These are phyloP conservation scores for Eupithecia dodoneata DNA, from an alignment of 2,888 invertebrate genomes.

Conservation along the genomic window DNA sequence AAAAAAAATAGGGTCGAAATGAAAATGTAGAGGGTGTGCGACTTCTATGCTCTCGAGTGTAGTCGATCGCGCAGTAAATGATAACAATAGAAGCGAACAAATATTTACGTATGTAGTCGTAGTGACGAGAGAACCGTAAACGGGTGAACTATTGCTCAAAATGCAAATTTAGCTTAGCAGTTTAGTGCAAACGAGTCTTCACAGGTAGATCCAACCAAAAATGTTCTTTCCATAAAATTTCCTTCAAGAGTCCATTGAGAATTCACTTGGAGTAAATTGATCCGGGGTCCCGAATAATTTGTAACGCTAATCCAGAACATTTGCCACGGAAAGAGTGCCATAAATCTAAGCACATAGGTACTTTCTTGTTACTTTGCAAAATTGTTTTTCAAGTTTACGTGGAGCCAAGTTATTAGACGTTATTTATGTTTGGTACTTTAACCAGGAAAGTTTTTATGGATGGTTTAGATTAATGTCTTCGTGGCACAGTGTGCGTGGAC, in stretches of 20 bases:
- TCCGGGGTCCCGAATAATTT: slow-evolving; percentile 37
- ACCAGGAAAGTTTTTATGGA: slow-evolving; percentile 17
- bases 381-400: slow-evolving; percentile 14
- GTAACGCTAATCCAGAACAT: slow-evolving; percentile 39
- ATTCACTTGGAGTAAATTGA: slow-evolving; percentile 32
- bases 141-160: not conserved
- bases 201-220: not conserved
- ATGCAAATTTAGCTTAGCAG: not conserved
- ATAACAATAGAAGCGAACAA: too few relatives aligned
- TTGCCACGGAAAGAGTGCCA: slow-evolving; percentile 26
- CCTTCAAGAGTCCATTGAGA: slow-evolving; percentile 22
- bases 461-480: not conserved
- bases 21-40: too few relatives aligned
- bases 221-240: slow-evolving; percentile 19
- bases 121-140: too few relatives aligned
- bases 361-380: slow-evolving; percentile 20
- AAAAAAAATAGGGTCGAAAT: too few relatives aligned
- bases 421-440: slow-evolving; percentile 10
- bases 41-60: too few relatives aligned
- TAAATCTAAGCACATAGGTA: slow-evolving; percentile 26
- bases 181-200: not conserved
- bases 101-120: not conserved
- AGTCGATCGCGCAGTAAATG: too few relatives aligned
- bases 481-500: not conserved
- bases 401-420: not conserved